A percentile compares a stretch with the other conserved stretches of the same genome.
phyloP scores from a whole-genome alignment of 2,888 invertebrate genomes.

The Rosalia funebris region DNA sequence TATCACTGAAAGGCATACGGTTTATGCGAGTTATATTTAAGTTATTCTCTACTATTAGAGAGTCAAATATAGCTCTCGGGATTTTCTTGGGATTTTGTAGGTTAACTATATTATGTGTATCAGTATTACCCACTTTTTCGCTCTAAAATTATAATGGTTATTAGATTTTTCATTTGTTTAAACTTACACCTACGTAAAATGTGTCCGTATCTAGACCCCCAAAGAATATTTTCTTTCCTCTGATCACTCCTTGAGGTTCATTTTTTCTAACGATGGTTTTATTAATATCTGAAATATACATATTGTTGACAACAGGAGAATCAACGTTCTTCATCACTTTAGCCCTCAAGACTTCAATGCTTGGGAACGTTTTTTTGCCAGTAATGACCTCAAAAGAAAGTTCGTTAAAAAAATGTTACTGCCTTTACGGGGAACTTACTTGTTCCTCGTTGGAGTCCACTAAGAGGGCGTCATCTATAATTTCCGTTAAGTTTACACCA shows the following conservation, averaged over 20 bases:
- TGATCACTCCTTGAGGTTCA: constrained; percentile 42
- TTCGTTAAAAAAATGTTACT: neutral
- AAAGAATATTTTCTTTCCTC: constrained; percentile 56
- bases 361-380: constrained; percentile 52
- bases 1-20: constrained; percentile 48
- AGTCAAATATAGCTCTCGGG: constrained; percentile 53
- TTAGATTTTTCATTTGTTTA: neutral
- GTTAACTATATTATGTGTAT: constrained; percentile 54
- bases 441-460: constrained; percentile 49
- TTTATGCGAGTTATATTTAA: constrained; percentile 53
- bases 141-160: constrained; percentile 46
- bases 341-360: constrained; percentile 37
- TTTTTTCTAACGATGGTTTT: constrained; percentile 49
- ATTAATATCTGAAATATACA: constrained; percentile 48
- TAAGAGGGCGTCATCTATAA: constrained; percentile 56
- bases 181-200: constrained; percentile 46
- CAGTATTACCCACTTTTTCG: constrained; percentile 45
- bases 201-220: constrained; percentile 53
- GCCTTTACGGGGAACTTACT: constrained; percentile 42
- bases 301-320: constrained; percentile 43
- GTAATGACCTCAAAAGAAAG: constrained; percentile 47
- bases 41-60: constrained; percentile 49
- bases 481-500: constrained; percentile 51
- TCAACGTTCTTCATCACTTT: constrained; percentile 42
- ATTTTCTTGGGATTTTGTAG: constrained; percentile 45